Conservation (phyloP, 2,888 invertebrate genomes). For the Chrysolina oricalcia region DNA sequence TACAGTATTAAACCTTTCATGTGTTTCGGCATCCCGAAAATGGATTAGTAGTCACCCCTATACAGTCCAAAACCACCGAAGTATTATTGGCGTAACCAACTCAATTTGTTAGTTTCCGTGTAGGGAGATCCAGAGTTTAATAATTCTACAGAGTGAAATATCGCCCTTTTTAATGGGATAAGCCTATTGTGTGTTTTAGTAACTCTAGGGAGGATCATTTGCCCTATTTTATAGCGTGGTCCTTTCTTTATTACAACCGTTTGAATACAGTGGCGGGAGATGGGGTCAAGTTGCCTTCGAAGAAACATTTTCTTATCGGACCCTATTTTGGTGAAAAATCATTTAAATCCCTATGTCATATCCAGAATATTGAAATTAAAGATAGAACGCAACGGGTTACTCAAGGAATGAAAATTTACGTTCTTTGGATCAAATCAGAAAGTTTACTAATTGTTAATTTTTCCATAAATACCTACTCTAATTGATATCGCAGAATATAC, state of each 20-base stretch:
- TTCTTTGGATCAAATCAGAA: too few species aligned
- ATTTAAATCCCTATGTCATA: too few species aligned
- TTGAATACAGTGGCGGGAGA: conserved; percentile 50
- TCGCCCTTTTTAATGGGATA: conserved; percentile 64
- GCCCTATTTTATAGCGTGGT: conserved; percentile 56
- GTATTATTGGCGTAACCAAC: conserved; percentile 66
- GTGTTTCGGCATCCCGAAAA: conserved; percentile 40
- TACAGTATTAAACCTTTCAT: conserved; percentile 9
- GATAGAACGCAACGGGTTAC: too few species aligned
- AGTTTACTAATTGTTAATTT: too few species aligned
- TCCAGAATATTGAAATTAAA: too few species aligned
- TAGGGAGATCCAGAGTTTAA: conserved; percentile 60
- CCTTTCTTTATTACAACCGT: conserved; percentile 61
- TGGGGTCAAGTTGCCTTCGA: not conserved
- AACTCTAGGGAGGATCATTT: conserved; percentile 60
- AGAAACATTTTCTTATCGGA: conserved; percentile 15
- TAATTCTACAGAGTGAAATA: conserved; percentile 64
- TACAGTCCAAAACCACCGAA: conserved; percentile 50
- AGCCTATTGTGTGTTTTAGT: conserved; percentile 64
- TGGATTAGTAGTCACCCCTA: conserved; percentile 52
- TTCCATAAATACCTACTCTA: too few species aligned
- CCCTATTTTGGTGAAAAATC: too few species aligned
- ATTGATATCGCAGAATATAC: too few species aligned
- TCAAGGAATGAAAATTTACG: too few species aligned
- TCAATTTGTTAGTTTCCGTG: conserved; percentile 66